Evolutionary conservation across 2,888 invertebrate genomes (phyloP), one percentile per base, ranked within the genome.

Genomic region (Diarsia rubi): DNA sequence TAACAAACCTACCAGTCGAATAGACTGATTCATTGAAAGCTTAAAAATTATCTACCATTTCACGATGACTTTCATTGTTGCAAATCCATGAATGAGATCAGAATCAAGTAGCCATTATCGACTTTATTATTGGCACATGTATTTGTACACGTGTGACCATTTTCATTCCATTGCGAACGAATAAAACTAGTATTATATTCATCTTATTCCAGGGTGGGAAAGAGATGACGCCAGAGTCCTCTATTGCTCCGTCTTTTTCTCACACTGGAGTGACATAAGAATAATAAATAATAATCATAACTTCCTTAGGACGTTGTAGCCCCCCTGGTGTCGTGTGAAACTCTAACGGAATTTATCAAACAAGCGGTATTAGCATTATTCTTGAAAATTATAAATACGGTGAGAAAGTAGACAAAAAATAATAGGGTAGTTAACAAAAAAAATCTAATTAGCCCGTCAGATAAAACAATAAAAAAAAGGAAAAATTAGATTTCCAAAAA

Each of bases 251-350:
- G n/a, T n/a, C n/a, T n/a, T n/a, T n/a, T n/a, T n/a, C n/a, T n/a
- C n/a, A n/a, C n/a, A n/a, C n/a, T n/a, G n/a, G n/a, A n/a, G n/a
- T n/a, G n/a, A n/a, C n/a, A n/a, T n/a, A n/a, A n/a, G n/a, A n/a
- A n/a, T n/a, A n/a, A n/a, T n/a, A n/a, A n/a, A n/a, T n/a, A n/a
- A n/a, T n/a, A n/a, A n/a, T n/a, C n/a, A n/a, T n/a, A n/a, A n/a
- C n/a, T n/a, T n/a, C n/a, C n/a, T n/a, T n/a, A n/a, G n/a, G n/a
- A n/a, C n/a, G n/a, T n/a, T n/a, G n/a, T n/a, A n/a, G n/a, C n/a
- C n/a, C n/a, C n/a, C n/a, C 12, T 24, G n/a, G 37, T 24, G 47
- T 42, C 63, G 70, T 84, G 76, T 69, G 78, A 84, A 76, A 21
- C 44, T 24, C 11, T 49, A 81, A 84, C 65, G 64, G 73, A 49